Evolutionary conservation across 2,888 invertebrate species (phyloP).

Genomic region (Brachyptera putata): DNA sequence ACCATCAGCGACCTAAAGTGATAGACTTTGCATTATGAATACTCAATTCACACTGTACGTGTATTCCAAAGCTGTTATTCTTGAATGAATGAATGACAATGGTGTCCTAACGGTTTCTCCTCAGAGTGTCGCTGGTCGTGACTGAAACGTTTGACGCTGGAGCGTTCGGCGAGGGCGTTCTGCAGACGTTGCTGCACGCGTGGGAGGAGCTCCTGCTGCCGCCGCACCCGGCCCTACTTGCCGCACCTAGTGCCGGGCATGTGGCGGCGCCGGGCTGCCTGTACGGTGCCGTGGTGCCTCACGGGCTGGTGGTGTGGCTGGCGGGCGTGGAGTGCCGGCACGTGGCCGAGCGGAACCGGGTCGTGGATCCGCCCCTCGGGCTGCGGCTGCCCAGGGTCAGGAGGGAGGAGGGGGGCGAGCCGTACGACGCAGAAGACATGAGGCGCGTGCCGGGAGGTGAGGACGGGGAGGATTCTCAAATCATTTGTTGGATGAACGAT

Average conservation of each 20-base stretch:
- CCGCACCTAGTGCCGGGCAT: not conserved
- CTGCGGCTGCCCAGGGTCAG: constrained; percentile 21
- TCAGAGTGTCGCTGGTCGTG: constrained; percentile 57
- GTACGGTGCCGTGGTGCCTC: constrained; percentile 56
- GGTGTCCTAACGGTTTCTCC: no score
- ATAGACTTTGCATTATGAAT: no score
- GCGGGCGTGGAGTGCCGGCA: constrained; percentile 59
- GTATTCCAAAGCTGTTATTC: no score
- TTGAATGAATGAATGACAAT: no score
- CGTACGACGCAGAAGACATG: constrained; percentile 68
- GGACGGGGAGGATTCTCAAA: no score
- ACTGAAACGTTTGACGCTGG: constrained; percentile 80
- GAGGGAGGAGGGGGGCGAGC: no score
- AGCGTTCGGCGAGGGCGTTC: constrained; percentile 68
- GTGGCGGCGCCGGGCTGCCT: not conserved
- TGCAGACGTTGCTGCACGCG: constrained; percentile 64
- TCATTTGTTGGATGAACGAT: no score
- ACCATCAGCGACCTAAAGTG: no score
- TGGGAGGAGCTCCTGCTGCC: constrained; percentile 57
- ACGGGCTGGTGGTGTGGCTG: constrained; percentile 58
- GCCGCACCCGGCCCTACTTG: not conserved
- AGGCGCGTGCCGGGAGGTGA: constrained; percentile 49
- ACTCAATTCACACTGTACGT: no score
- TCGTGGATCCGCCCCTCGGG: constrained; percentile 43
- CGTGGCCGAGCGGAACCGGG: no score